Conservation (phyloP, 2,888 invertebrate genomes). For the Acleris literana region DNA sequence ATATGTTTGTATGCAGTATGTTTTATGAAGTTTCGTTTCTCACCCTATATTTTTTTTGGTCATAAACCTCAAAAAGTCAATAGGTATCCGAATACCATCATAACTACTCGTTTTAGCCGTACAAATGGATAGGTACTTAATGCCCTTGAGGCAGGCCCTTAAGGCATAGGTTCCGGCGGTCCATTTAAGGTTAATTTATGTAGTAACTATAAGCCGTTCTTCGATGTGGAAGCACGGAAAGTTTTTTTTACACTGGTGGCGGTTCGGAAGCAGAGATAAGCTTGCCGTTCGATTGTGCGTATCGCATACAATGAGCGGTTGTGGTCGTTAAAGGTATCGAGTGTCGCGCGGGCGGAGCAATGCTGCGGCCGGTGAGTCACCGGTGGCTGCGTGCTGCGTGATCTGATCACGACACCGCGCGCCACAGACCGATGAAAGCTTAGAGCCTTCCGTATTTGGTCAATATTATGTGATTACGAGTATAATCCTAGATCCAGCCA, state of each 20-base stretch:
- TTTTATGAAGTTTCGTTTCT: too few species aligned
- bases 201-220: background rate
- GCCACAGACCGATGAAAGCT: conserved; percentile 47
- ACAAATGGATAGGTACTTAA: conserved; percentile 1
- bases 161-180: conserved; percentile 1
- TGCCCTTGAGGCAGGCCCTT: conserved; percentile 15
- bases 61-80: too few species aligned
- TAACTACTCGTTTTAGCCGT: too few species aligned
- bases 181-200: background rate
- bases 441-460: conserved; percentile 40
- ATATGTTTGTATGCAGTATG: background rate
- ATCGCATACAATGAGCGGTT: conserved; percentile 51
- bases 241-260: conserved; percentile 29
- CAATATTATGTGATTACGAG: background rate
- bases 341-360: conserved; percentile 50
- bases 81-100: too few species aligned
- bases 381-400: conserved; percentile 56
- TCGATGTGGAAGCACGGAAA: background rate
- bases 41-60: too few species aligned
- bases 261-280: conserved; percentile 53
- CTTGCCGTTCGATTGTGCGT: conserved; percentile 39
- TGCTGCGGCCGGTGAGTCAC: conserved; percentile 56
- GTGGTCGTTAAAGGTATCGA: conserved; percentile 56
- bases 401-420: conserved; percentile 51
- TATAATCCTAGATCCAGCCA: background rate